Base-by-base conservation (phyloP, 2,113 vertebrate genomes). In the Lucifuga dentata region DNA sequence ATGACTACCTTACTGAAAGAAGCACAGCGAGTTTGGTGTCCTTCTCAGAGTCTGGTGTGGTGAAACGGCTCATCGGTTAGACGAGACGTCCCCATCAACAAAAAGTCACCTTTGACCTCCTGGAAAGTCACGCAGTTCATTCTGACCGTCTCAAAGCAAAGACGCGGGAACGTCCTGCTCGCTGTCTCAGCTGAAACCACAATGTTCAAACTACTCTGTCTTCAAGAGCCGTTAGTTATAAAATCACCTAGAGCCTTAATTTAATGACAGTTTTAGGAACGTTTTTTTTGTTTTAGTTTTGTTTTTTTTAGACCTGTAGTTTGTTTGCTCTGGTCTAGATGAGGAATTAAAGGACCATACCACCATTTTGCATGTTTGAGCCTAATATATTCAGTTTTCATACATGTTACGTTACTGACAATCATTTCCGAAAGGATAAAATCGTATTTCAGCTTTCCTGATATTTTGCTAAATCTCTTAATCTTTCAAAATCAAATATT, bases 41-140 rank as follows among this genome's bases (percentile, higher is more conserved):
- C 59, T 44, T 19, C 5, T 50, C 51, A 41, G 41, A 40, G 33
- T 53, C 57, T 39, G 17, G 13, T 16, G 68, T 15, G 50, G 24
- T 6, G 0, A 16, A 23, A 17, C 15, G 7, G 10, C 63, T 67
- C 20, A 13, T 19, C 16, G 49, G 9, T 36, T 52, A 45, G 50
- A 49, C 10, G 23, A 57, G 36, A 36, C 13, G 2, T 35, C 9
- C 26, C 19, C 24, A 29, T 36, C 44, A 41, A 38, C 67, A 20
- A 29, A 11, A 49, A 35, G 38, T 35, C 43, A n/a, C 19, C 3
- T 29, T 29, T 29, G 26, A 29, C 26, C 26, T 29, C 26, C 26
- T 5, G 26, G 26, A 7, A 29, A 29, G 26, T 29, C 7, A 29
- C 26, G 7, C 26, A 29, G 26, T 29, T 7, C 7, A 7, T 29